Base-by-base conservation (phyloP, 2,113 vertebrate genomes). In the Caranx melampygus region DNA sequence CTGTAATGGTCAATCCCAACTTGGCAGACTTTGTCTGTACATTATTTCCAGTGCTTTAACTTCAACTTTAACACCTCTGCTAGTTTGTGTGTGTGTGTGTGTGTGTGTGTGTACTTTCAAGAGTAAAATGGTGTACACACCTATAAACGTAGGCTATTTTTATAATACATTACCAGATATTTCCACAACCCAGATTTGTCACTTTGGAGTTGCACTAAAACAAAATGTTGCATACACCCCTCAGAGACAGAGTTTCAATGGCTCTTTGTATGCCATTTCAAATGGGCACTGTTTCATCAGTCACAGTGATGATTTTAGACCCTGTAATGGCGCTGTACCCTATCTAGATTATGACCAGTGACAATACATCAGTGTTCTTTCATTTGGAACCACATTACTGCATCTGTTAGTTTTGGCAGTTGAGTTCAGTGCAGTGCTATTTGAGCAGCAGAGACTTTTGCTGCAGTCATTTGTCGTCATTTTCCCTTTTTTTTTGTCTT, bases 1-100 rank as follows among this genome's bases (percentile, higher is more conserved):
- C 95, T 95, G 96, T 96, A 96, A 98, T 97, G 97, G 96, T 97
- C 96, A 97, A 96, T 97, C 96, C 95, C 37, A 77, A 57, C 95
- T 96, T 97, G 96, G 96, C 96, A 97, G 96, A 94, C 96, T 94
- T 94, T 94, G 95, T 96, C 95, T 96, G 95, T 93, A 94, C 94
- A 94, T 97, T 97, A 96, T 96, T 97, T 96, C 95, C 96, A 94
- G 92, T 94, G 93, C 94, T 92, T 94, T 94, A 95, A 96, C 96
- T 96, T 96, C 96, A 96, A 94, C 93, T 95, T 94, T 94, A 82
- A 70, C 78, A 81, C 86, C 69, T 79, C 37, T 14, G 1, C 51
- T 70, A 51, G 47, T 72, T 47, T 37, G 71, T 63, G 57, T 68
- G 37, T 42, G 72, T 31, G 47, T 60, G 70, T 54, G 61, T 73